These are phyloP conservation scores for Drosophila setosimentum DNA, from an alignment of 2,888 invertebrate species.

Conservation along the genomic window DNA sequence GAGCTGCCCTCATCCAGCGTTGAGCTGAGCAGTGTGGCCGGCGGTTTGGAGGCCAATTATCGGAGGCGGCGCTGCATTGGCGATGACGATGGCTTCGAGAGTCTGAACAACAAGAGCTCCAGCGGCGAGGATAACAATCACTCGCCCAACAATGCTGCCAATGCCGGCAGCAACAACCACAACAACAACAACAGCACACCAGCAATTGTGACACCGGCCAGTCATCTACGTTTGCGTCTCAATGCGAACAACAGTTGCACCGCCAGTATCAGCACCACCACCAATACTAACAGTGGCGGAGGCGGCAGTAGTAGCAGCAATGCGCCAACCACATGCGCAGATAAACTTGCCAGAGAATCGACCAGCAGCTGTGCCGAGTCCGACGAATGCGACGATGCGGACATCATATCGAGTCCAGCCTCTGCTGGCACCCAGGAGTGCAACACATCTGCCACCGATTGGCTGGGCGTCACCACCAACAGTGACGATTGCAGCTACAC, in stretches of 20 bases:
- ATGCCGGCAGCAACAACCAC: conserved; percentile 4
- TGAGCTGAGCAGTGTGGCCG: conserved; percentile 7
- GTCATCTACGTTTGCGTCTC: conserved; percentile 78
- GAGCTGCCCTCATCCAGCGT: conserved; percentile 75
- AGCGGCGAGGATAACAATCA: conserved; percentile 86
- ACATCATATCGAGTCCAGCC: conserved; percentile 88
- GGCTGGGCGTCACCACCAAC: conserved; percentile 95
- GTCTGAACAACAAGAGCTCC: conserved; percentile 92
- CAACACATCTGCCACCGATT: conserved; percentile 90
- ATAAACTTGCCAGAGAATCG: conserved; percentile 49
- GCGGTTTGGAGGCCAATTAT: conserved; percentile 36
- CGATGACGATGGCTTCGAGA: conserved; percentile 94
- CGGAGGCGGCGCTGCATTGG: conserved; percentile 79
- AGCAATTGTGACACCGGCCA: conserved; percentile 36
- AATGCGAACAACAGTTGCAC: conserved; percentile 47
- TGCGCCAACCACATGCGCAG: conserved; percentile 14
- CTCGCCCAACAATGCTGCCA: conserved; percentile 55
- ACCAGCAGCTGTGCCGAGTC: conserved; percentile 82
- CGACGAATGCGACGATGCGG: conserved; percentile 86
- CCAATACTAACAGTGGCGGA: neutral
- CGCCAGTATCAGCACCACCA: neutral
- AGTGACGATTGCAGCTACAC: conserved; percentile 91
- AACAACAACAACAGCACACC: conserved; percentile 15
- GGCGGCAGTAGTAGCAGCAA: conserved; percentile 11
- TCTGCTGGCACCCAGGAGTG: conserved; percentile 86